These are phyloP conservation scores for Agrypnia vestita DNA, from an alignment of 1,140 invertebrate genomes.

Conservation along the genomic window DNA sequence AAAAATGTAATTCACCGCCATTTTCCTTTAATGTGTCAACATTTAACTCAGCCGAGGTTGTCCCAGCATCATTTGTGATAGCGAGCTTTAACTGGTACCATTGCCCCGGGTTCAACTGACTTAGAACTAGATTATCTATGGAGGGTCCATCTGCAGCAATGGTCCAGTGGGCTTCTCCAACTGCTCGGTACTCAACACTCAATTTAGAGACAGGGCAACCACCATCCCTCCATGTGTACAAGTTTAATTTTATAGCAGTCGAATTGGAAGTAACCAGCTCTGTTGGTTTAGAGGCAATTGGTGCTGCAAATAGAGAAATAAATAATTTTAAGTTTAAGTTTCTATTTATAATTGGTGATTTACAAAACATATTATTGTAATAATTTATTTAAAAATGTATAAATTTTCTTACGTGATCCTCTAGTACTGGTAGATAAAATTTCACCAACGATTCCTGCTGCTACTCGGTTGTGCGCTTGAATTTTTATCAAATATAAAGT, in stretches of 20 bases:
- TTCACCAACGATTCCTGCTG: conserved; percentile 79
- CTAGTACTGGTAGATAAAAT: conserved; percentile 79
- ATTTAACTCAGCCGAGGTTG: conserved; percentile 68
- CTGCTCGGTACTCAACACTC: conserved; percentile 82
- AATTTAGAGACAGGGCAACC: conserved; percentile 89
- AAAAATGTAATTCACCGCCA: conserved; percentile 64
- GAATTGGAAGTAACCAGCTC: conserved; percentile 77
- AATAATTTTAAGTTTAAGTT: no score
- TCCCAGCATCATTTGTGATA: conserved; percentile 84
- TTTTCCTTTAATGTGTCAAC: conserved; percentile 69
- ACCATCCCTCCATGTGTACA: conserved; percentile 84
- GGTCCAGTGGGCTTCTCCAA: conserved; percentile 70
- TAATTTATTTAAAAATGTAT: neutral
- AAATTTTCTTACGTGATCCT: conserved; percentile 69
- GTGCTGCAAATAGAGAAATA: conserved; percentile 63
- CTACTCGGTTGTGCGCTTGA: conserved; percentile 81
- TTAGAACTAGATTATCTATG: conserved; percentile 77
- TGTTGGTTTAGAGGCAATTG: conserved; percentile 74
- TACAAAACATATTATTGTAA: neutral
- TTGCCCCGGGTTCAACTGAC: conserved; percentile 80
- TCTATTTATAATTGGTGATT: neutral
- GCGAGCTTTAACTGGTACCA: conserved; percentile 83
- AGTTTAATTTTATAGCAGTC: conserved; percentile 78
- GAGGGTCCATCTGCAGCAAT: conserved; percentile 71
- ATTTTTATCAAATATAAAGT: conserved; percentile 80